Evolutionary conservation across 2,888 invertebrate species (phyloP).

Genomic region (Urechis unicinctus): DNA sequence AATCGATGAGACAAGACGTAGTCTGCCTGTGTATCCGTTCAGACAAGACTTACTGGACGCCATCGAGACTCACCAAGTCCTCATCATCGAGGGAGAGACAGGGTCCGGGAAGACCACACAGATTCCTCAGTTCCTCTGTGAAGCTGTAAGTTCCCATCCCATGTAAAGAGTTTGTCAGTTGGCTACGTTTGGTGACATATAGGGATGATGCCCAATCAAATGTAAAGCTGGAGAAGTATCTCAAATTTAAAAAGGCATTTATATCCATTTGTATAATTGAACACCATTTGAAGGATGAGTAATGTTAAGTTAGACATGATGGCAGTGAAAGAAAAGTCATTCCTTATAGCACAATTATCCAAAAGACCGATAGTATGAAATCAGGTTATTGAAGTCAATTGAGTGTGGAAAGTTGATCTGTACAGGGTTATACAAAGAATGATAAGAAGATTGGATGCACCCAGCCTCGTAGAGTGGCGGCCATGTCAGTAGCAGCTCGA

Average conservation of each 20-base stretch:
- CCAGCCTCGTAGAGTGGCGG: conserved; percentile 93
- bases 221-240: no score
- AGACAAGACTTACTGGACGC: conserved; percentile 81
- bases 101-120: conserved; percentile 60
- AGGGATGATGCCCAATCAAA: no score
- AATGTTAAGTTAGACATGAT: no score
- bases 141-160: conserved; percentile 50
- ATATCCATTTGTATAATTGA: no score
- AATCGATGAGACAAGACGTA: conserved; percentile 85
- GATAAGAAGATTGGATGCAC: conserved; percentile 89
- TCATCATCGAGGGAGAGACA: conserved; percentile 89
- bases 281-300: no score
- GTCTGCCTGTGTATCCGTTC: conserved; percentile 91
- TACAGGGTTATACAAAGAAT: conserved; percentile 54
- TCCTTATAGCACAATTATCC: no score
- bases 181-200: no score
- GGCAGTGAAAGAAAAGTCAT: no score
- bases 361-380: background rate
- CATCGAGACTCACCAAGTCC: conserved; percentile 64
- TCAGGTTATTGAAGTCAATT: background rate
- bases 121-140: conserved; percentile 57
- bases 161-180: background rate
- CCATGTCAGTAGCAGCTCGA: conserved; percentile 98
- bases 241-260: no score
- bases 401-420: background rate